Evolutionary conservation across 1,140 invertebrate genomes (phyloP).

Genomic region (Euura lappo): DNA sequence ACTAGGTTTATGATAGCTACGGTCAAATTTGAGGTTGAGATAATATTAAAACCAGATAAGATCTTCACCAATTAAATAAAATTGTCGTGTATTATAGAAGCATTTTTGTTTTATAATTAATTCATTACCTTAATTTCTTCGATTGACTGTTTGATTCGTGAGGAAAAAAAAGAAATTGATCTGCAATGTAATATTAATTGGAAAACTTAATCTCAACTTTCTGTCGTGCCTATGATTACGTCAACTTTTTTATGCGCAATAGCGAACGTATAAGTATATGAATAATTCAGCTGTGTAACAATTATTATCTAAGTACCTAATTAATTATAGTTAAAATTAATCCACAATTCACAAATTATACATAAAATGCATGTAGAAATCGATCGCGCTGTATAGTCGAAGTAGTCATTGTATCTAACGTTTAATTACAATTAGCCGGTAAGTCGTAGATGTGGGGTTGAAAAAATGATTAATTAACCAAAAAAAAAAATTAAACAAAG

Average conservation of each 20-base stretch:
- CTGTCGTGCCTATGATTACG: not conserved
- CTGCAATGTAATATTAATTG: no score
- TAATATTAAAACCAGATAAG: not conserved
- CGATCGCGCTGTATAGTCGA: not conserved
- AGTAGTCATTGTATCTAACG: not conserved
- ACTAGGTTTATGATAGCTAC: not conserved
- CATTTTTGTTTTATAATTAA: no score
- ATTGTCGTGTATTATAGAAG: no score
- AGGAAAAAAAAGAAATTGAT: no score
- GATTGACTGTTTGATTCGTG: no score
- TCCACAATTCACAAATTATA: not conserved
- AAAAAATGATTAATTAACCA: not conserved
- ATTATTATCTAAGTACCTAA: no score
- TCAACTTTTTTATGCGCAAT: not conserved
- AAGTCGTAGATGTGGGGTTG: constrained; percentile 2
- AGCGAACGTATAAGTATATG: no score
- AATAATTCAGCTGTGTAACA: no score
- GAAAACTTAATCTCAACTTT: not conserved
- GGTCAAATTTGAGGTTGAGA: not conserved
- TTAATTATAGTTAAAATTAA: not conserved
- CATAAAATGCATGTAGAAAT: not conserved
- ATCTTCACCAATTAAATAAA: no score
- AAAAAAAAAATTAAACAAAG: no score
- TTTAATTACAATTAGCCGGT: not conserved
- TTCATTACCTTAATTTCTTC: no score